Evolutionary conservation across 2,113 vertebrate genomes (phyloP), one percentile per base, ranked within the genome.

Genomic region (Setophaga kirtlandii): DNA sequence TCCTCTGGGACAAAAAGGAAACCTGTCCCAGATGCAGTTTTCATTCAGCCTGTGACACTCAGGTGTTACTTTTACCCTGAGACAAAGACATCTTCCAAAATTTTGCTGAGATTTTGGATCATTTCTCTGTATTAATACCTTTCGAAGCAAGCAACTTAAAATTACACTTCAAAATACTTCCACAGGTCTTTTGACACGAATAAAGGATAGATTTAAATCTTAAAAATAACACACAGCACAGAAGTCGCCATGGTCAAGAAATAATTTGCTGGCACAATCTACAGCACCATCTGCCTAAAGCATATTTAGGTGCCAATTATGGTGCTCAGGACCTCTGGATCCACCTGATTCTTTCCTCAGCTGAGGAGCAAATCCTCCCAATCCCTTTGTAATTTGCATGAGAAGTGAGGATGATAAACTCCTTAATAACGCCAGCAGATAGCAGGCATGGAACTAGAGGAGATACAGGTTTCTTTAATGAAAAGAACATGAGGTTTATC

Each of bases 401-500:
- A 88, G 90, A 37, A 83, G 50, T 27, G 71, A 50, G 87, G 75
- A 65, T 17, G 90, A 95, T 94, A 88, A 96, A 83, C 75, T 71
- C 82, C 81, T 62, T 88, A 93, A 90, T 93, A 94, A 93, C 9
- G 35, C 33, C 82, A 78, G 39, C 85, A 93, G 92, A 90, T 83
- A 95, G 70, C 90, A 77, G 0, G 0, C 8, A 1, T 20, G 3
- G 78, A 87, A 28, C 56, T 4, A 18, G 70, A 75, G 60, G 4
- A 95, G 90, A 88, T 88, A 88, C 12, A 30, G 85, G 58, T n/a
- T 46, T 21, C n/a, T 62, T 69, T 90, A 93, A 94, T 95, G 90
- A 95, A 58, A 83, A 77, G 90, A 92, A 92, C 83, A 89, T 6
- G 69, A 89, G 89, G 44, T 94, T 93, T 94, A 89, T 94, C 93